These are phyloP conservation scores for Rhopalosiphum maidis DNA, from an alignment of 1,140 invertebrate genomes.

Conservation along the genomic window DNA sequence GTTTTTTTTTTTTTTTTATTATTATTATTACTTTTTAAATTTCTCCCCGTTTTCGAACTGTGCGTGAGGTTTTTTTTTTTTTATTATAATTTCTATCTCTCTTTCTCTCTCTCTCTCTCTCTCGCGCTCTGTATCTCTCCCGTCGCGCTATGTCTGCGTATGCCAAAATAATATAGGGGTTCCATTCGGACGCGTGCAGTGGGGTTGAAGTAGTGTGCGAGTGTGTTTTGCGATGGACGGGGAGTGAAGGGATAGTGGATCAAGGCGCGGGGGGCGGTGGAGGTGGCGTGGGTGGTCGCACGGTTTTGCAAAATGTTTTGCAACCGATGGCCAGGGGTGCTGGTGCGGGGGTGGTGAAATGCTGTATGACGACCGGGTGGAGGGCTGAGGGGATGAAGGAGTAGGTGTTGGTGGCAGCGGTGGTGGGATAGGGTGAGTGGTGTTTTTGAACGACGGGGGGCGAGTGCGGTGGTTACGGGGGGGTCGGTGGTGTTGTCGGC, in stretches of 20 bases:
- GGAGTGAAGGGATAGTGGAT: constrained; percentile 39
- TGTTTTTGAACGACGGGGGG: constrained; percentile 19
- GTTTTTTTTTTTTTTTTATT: constrained; percentile 30
- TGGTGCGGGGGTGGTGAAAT: constrained; percentile 7
- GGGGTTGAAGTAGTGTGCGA: background rate
- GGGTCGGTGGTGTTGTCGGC: background rate
- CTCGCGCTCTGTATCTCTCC: background rate
- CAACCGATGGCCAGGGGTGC: background rate
- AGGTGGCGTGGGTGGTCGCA: constrained; percentile 54
- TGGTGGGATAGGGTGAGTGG: constrained; percentile 36
- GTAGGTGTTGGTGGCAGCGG: background rate
- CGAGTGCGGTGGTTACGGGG: background rate
- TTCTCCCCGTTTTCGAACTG: constrained; percentile 7
- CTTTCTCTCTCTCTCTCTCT: background rate
- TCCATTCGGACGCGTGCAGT: constrained; percentile 30
- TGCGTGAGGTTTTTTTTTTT: constrained; percentile 24
- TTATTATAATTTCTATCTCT: constrained; percentile 25
- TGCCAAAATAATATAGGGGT: constrained; percentile 44
- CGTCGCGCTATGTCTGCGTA: background rate
- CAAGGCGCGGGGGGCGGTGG: background rate
- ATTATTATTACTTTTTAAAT: constrained; percentile 21
- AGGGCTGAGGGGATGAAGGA: background rate
- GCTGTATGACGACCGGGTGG: background rate
- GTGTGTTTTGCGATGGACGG: background rate
- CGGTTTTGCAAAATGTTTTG: constrained; percentile 57